A percentile compares a stretch with the other conserved stretches of the same genome.
Evolutionary conservation across 2,113 vertebrate genomes (phyloP).

Genomic region (Plectropomus leopardus): DNA sequence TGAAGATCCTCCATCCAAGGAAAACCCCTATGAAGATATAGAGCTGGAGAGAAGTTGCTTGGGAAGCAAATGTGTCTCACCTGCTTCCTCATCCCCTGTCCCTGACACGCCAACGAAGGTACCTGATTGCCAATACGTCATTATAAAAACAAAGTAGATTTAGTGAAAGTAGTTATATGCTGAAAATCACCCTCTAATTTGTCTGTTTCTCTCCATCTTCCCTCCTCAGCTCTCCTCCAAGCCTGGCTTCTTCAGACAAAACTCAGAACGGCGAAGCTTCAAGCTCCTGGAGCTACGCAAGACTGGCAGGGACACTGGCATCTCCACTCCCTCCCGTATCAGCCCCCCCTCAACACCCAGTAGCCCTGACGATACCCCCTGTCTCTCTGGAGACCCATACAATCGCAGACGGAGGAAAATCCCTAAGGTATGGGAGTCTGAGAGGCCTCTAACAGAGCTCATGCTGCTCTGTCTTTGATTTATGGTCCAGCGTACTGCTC

Average conservation of each 20-base stretch:
- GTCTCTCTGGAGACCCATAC: slow-evolving; percentile 92
- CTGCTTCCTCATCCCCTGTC: slow-evolving; percentile 87
- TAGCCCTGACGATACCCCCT: slow-evolving; percentile 95
- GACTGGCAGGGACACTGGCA: slow-evolving; percentile 88
- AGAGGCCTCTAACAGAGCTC: slow-evolving; percentile 10
- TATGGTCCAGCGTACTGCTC: slow-evolving; percentile 15
- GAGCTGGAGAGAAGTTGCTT: slow-evolving; percentile 92
- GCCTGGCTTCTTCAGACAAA: slow-evolving; percentile 93
- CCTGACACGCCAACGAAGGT: slow-evolving; percentile 93
- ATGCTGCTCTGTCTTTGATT: slow-evolving; percentile 37
- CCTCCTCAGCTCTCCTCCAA: slow-evolving; percentile 85
- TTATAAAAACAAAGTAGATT: background rate
- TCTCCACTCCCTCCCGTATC: slow-evolving; percentile 89
- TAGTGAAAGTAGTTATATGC: background rate
- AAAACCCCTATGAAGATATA: slow-evolving; percentile 98
- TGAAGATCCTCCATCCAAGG: slow-evolving; percentile 94
- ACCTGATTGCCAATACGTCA: slow-evolving; percentile 12
- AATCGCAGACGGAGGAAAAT: slow-evolving; percentile 94
- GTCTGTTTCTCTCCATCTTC: background rate
- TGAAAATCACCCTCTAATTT: background rate
- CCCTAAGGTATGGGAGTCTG: slow-evolving; percentile 88
- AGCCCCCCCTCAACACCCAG: slow-evolving; percentile 97
- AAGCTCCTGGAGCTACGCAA: slow-evolving; percentile 93
- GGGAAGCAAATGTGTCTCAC: slow-evolving; percentile 90
- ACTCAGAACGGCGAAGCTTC: slow-evolving; percentile 94